Evolutionary conservation across 2,113 vertebrate species (phyloP).

Genomic region (Takifugu bimaculatus): DNA sequence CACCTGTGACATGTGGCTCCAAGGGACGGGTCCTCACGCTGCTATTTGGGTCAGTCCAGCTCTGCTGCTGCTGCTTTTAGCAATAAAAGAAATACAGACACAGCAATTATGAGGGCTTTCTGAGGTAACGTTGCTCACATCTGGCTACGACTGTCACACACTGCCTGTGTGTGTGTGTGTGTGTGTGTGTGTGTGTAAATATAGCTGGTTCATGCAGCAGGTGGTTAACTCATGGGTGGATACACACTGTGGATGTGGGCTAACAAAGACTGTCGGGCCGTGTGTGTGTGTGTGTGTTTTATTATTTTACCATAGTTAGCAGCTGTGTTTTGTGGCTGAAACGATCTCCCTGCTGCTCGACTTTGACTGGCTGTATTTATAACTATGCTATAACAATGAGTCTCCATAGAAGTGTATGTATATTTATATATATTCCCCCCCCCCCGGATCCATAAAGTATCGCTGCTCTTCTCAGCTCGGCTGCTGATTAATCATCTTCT

Average conservation of each 20-base stretch:
- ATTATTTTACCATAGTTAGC: constrained; percentile 70
- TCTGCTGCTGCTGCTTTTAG: constrained; percentile 60
- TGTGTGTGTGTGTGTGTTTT: constrained; percentile 40
- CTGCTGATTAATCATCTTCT: no score
- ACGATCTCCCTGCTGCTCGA: constrained; percentile 54
- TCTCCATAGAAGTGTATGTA: no score
- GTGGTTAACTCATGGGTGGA: constrained; percentile 58
- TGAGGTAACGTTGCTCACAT: constrained; percentile 63
- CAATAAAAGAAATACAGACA: constrained; percentile 46
- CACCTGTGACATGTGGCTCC: constrained; percentile 32
- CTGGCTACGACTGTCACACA: constrained; percentile 45
- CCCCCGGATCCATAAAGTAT: no score
- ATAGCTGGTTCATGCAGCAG: constrained; percentile 25
- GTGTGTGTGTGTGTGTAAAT: constrained; percentile 62
- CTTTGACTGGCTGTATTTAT: constrained; percentile 65
- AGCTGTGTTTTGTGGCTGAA: constrained; percentile 67
- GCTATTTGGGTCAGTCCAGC: constrained; percentile 12
- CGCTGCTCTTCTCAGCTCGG: no score
- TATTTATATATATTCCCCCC: no score
- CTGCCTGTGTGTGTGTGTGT: constrained; percentile 13
- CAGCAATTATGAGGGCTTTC: constrained; percentile 67
- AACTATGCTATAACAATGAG: constrained; percentile 13
- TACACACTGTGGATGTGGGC: constrained; percentile 65
- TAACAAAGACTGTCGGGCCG: constrained; percentile 60
- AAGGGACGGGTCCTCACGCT: constrained; percentile 11